Base-by-base conservation (phyloP, 2,888 invertebrate genomes). In the Diachrysia chrysitis region DNA sequence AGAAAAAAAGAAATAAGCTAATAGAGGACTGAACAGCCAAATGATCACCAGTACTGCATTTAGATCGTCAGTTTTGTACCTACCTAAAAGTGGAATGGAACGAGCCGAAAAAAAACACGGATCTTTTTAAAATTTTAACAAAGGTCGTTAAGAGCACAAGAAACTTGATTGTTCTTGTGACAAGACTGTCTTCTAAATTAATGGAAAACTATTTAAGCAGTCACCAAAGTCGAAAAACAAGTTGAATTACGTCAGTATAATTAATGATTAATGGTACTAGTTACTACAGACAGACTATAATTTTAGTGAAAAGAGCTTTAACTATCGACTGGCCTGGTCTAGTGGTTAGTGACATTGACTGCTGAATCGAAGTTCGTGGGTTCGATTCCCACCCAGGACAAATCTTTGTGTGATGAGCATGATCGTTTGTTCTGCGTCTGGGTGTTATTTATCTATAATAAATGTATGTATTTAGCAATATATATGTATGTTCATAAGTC, bases 181-280 rank as follows among this genome's bases (percentile, higher is more conserved):
- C 7, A n/a, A 42, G 42, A 42, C 5, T 42, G 42, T 1, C 5
- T 42, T 7, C n/a, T n/a, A 42, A n/a, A 42, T 42, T 42, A 42
- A n/a, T 42, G 42, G n/a, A 42, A n/a, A 42, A 42, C n/a, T 42
- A 42, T 42, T 42, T 16, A 42, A 42, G n/a, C 42, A n/a, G n/a
- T n/a, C 42, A n/a, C 14, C 16, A 4, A 37, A 37, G 37, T 42
- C n/a, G 2, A 5, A 42, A 42, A 42, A n/a, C 42, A n/a, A n/a
- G n/a, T 42, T 42, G 4, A n/a, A 42, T 42, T 42, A 42, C n/a
- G 7, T n/a, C n/a, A n/a, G 5, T 16, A n/a, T n/a, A n/a, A n/a
- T 2, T n/a, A n/a, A 42, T 42, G 42, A 42, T 42, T 42, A 42
- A 42, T 42, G 7, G n/a, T 42, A 42, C 42, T 42, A n/a, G 42